Conservation (phyloP, 2,797 vertebrate species). For the Falco naumanni region DNA sequence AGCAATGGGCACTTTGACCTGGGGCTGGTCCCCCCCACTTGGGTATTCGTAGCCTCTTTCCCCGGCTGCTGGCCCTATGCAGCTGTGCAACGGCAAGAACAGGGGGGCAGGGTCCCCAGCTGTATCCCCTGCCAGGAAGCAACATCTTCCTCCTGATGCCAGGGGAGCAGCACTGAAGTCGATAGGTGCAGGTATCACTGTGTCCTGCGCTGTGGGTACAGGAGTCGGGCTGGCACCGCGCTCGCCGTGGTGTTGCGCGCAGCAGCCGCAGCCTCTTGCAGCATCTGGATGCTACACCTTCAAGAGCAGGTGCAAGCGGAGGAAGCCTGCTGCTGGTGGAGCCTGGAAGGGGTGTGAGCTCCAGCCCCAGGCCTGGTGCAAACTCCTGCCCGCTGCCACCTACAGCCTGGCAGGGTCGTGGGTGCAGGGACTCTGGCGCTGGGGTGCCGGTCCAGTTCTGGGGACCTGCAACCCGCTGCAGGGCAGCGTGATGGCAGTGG, state of each 20-base stretch:
- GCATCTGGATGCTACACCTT: background rate
- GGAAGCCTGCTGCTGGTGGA: too few relatives aligned
- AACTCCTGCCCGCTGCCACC: background rate
- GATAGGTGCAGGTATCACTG: background rate
- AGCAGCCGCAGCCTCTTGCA: background rate
- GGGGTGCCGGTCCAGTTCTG: background rate
- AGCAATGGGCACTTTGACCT: background rate
- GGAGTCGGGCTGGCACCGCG: background rate
- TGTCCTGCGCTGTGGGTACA: background rate
- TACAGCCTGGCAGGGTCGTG: background rate
- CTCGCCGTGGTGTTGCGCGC: too few relatives aligned
- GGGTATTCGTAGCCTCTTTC: background rate
- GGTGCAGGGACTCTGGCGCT: background rate
- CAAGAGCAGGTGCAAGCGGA: background rate
- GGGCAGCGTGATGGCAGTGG: background rate
- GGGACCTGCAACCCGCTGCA: background rate
- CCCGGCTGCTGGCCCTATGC: background rate
- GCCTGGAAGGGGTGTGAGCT: background rate
- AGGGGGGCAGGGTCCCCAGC: background rate
- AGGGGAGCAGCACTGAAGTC: background rate
- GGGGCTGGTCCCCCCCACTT: background rate
- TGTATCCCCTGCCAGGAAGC: background rate
- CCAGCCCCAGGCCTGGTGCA: background rate
- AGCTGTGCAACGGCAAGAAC: background rate
- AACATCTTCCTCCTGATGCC: fast-evolving